Percentiles rank a stretch among this genome's conserved stretches.
These are phyloP conservation scores for Strix uralensis DNA, from an alignment of 2,113 vertebrate genomes.

Conservation along the genomic window DNA sequence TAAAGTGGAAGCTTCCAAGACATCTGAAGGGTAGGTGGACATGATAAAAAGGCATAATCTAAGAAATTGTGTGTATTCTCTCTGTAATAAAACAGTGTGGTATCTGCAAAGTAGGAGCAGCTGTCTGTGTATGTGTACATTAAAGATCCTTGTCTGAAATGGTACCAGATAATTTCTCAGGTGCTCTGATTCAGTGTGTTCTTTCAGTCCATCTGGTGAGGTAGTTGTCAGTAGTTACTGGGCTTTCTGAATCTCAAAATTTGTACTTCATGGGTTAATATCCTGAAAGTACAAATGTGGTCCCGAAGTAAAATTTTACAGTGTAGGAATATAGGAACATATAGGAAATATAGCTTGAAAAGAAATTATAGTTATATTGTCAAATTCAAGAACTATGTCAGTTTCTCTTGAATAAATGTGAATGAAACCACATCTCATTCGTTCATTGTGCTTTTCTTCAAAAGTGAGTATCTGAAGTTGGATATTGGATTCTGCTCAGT, in stretches of 20 bases:
- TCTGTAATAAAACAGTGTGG: not conserved
- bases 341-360: not conserved
- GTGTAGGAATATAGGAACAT: not conserved
- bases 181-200: not conserved
- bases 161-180: not conserved
- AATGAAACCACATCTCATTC: not conserved
- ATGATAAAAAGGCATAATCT: not conserved
- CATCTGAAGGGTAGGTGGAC: not conserved
- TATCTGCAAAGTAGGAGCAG: not conserved
- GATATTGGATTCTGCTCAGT: not conserved
- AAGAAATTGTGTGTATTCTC: not conserved
- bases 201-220: not conserved
- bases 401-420: not conserved
- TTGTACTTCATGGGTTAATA: not conserved
- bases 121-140: not conserved
- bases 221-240: not conserved
- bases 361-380: not conserved
- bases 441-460: not conserved
- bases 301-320: not conserved
- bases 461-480: not conserved
- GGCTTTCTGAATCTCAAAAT: not conserved
- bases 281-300: not conserved
- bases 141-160: not conserved
- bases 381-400: not conserved
- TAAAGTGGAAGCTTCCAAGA: not conserved